Conservation (phyloP, 2,113 vertebrate genomes). For the Lepisosteus oculatus region DNA sequence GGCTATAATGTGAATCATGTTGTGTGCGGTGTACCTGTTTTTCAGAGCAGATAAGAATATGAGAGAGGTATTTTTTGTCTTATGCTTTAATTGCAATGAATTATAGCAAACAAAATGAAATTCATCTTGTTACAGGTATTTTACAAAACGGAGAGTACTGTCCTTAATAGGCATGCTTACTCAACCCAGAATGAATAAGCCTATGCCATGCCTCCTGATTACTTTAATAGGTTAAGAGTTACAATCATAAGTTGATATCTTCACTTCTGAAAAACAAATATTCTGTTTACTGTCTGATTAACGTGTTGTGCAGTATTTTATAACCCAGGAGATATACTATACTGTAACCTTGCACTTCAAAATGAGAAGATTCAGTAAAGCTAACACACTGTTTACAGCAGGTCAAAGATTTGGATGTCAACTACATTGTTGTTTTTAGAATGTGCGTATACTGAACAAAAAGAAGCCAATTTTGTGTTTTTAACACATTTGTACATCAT, state of each 20-base stretch:
- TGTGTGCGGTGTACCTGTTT: neutral
- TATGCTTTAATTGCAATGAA: slow-evolving; percentile 44
- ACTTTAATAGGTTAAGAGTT: too few species aligned
- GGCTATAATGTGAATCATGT: too few species aligned
- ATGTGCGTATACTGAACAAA: neutral
- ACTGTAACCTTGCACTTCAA: too few species aligned
- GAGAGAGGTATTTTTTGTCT: slow-evolving; percentile 25
- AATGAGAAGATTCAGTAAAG: too few species aligned
- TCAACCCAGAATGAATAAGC: slow-evolving; percentile 26
- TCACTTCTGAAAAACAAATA: too few species aligned
- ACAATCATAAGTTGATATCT: too few species aligned
- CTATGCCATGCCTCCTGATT: slow-evolving; percentile 23
- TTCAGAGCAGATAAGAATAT: neutral
- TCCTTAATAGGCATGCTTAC: slow-evolving; percentile 39
- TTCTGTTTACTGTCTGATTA: too few species aligned
- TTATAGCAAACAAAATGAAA: slow-evolving; percentile 35
- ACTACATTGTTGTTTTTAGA: too few species aligned
- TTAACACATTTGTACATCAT: neutral
- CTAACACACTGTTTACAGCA: too few species aligned
- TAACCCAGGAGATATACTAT: too few species aligned
- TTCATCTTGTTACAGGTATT: slow-evolving; percentile 24
- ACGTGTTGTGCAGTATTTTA: too few species aligned
- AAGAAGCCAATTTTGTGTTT: neutral
- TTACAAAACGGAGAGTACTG: slow-evolving; percentile 38
- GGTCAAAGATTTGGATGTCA: too few species aligned